Evolutionary conservation across 2,888 invertebrate genomes (phyloP).

Genomic region (Erebia ligea): DNA sequence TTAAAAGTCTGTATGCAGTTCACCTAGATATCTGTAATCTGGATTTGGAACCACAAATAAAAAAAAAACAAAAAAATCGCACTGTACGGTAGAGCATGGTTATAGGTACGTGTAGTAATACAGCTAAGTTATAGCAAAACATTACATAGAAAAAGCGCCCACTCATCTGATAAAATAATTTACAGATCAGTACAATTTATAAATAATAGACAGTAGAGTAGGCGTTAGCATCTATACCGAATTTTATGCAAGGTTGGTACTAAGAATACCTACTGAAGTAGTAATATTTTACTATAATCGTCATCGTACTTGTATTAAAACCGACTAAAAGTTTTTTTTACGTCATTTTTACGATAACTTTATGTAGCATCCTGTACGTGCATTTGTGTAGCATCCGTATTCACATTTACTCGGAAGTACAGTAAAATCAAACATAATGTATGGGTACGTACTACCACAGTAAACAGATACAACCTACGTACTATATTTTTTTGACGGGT

Average conservation of each 20-base stretch:
- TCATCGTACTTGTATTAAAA: neutral
- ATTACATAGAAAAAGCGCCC: neutral
- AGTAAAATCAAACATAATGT: neutral
- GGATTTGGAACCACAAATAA: too few species aligned
- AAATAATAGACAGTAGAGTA: neutral
- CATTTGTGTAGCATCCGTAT: neutral
- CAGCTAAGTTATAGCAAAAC: neutral
- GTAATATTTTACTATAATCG: neutral
- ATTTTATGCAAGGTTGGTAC: neutral
- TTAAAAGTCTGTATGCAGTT: too few species aligned
- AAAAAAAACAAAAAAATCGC: too few species aligned
- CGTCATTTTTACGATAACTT: neutral
- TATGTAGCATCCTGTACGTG: neutral
- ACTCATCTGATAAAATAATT: conserved; percentile 8
- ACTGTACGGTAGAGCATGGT: too few species aligned
- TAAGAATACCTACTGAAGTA: neutral
- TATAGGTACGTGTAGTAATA: too few species aligned
- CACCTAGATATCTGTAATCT: too few species aligned
- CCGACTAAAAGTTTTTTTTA: neutral
- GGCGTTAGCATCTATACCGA: neutral
- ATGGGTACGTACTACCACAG: too few species aligned
- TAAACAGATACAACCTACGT: too few species aligned
- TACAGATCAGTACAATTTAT: conserved; percentile 6
- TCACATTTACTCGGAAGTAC: neutral
- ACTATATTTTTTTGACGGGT: neutral